These are phyloP conservation scores for Chloromyia formosa DNA, from an alignment of 2,888 invertebrate genomes.

Conservation along the genomic window DNA sequence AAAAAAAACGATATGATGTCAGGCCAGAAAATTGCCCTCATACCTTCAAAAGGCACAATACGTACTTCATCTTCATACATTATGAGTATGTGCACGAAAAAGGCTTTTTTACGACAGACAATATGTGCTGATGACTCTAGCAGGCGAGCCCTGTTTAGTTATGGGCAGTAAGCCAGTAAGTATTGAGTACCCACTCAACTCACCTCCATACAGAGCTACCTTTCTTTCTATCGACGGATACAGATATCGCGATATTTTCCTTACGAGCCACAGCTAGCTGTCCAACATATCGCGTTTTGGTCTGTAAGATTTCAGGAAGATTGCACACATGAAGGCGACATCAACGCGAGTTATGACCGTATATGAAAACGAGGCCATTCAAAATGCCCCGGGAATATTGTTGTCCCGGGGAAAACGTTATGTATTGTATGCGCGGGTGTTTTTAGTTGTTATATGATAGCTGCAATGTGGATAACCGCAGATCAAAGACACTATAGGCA, in stretches of 20 bases:
- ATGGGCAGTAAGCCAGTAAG: no score
- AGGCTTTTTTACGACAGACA: constrained; percentile 1
- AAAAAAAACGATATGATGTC: not conserved
- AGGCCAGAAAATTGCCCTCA: not conserved
- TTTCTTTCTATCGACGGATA: not conserved
- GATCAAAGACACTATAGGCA: no score
- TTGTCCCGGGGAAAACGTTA: not conserved
- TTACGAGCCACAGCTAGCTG: not conserved
- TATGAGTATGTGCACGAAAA: not conserved
- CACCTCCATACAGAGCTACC: not conserved
- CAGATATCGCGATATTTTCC: not conserved
- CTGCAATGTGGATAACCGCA: no score
- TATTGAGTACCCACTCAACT: no score
- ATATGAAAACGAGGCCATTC: constrained; percentile 4
- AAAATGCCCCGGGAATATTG: not conserved
- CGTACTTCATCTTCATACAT: not conserved
- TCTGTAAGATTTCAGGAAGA: constrained; percentile 7
- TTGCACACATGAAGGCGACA: constrained; percentile 3
- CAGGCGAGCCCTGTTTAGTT: not conserved
- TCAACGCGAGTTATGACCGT: not conserved
- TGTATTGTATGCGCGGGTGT: no score
- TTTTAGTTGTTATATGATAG: no score
- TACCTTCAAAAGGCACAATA: not conserved
- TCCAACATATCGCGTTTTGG: not conserved
- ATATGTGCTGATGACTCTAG: not conserved